phyloP scores from a whole-genome alignment of 2,888 invertebrate species.

The Dasypogon diadema region DNA sequence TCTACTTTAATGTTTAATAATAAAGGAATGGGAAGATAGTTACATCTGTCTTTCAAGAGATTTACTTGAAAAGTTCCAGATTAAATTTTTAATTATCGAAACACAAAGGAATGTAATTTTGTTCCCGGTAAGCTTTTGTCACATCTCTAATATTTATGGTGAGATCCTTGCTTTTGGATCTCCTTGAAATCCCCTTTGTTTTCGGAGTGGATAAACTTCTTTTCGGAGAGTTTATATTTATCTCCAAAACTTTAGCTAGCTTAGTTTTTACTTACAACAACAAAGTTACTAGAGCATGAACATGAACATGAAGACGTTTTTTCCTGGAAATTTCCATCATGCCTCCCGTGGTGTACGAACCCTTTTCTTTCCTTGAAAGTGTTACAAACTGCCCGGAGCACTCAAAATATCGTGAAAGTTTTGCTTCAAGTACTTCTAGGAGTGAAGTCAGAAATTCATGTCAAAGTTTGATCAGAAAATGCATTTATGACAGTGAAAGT shows the following conservation, averaged over 20 bases:
- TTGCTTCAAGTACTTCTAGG: too few relatives aligned
- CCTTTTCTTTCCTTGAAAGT: not conserved
- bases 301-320: not conserved
- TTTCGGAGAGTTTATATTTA: too few relatives aligned
- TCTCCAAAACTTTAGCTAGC: not conserved
- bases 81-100: too few relatives aligned
- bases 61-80: too few relatives aligned
- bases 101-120: too few relatives aligned
- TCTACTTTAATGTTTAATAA: not conserved
- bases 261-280: not conserved
- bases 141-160: not conserved
- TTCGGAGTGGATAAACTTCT: not conserved
- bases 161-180: not conserved
- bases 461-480: too few relatives aligned
- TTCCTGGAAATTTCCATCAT: not conserved
- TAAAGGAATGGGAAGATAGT: too few relatives aligned
- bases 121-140: too few relatives aligned
- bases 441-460: too few relatives aligned
- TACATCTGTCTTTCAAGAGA: too few relatives aligned
- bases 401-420: not conserved
- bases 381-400: not conserved
- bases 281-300: not conserved
- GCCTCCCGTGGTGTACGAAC: not conserved
- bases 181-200: not conserved
- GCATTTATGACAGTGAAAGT: too few relatives aligned